A percentile compares a stretch with the other conserved stretches of the same genome.
Evolutionary conservation across 1,140 invertebrate species (phyloP).

Genomic region (Panagrolaimus sp.): DNA sequence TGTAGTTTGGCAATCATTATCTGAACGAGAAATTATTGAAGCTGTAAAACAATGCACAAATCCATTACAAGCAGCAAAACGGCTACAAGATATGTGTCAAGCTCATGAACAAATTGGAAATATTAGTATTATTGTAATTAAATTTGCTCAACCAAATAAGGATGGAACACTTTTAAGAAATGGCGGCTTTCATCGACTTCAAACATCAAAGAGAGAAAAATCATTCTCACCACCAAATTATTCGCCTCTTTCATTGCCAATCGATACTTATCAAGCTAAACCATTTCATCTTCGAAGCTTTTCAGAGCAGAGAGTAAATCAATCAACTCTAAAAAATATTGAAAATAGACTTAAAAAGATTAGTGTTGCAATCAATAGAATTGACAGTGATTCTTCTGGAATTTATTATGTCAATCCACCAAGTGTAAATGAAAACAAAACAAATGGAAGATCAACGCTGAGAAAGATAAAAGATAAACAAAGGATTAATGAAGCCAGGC

Average conservation of each 20-base stretch:
- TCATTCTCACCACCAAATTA: background rate
- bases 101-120: constrained; percentile 8
- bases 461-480: background rate
- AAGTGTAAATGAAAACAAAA: background rate
- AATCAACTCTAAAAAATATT: constrained; percentile 12
- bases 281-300: background rate
- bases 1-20: background rate
- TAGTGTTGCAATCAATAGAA: constrained; percentile 13
- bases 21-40: constrained; percentile 14
- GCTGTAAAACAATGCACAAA: background rate
- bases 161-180: no score
- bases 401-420: constrained; percentile 9
- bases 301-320: constrained; percentile 2
- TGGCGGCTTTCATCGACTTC: no score
- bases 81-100: constrained; percentile 12
- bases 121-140: constrained; percentile 12
- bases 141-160: background rate
- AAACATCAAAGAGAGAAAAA: background rate
- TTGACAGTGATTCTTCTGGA: constrained; percentile 13
- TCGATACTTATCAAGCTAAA: background rate
- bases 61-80: constrained; percentile 5
- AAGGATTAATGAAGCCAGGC: background rate
- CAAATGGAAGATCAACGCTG: background rate
- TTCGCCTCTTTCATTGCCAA: background rate
- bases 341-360: constrained; percentile 18